phyloP scores from a whole-genome alignment of 2,113 vertebrate species.

The Apeltes quadracus region DNA sequence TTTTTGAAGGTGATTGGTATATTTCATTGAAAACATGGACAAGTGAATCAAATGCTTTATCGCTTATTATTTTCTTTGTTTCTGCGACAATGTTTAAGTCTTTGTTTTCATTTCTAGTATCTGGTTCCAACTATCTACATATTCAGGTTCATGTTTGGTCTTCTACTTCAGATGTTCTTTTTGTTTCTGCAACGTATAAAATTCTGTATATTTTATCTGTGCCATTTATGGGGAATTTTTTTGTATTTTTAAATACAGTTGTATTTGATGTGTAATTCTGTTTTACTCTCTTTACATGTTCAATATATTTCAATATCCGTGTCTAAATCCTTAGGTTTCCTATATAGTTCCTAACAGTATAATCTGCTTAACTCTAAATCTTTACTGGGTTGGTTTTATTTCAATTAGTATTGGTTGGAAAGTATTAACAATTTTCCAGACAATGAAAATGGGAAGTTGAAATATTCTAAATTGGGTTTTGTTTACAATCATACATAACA shows the following conservation, averaged over 20 bases:
- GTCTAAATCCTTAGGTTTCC: too few relatives aligned
- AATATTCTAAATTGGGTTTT: neutral
- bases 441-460: too few relatives aligned
- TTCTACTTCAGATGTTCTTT: neutral
- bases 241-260: too few relatives aligned
- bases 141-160: neutral
- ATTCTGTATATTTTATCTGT: too few relatives aligned
- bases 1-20: neutral
- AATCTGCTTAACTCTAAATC: neutral
- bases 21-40: neutral
- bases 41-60: neutral
- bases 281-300: too few relatives aligned
- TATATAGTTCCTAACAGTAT: too few relatives aligned
- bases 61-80: neutral
- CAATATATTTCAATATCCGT: too few relatives aligned
- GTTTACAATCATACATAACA: neutral
- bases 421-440: too few relatives aligned
- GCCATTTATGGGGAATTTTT: too few relatives aligned
- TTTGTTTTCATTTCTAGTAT: neutral
- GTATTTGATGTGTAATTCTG: too few relatives aligned
- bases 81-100: neutral
- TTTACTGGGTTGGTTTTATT: neutral
- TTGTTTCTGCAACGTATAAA: neutral
- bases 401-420: too few relatives aligned
- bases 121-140: neutral